Percentiles rank a stretch among this genome's conserved stretches.
phyloP scores from a whole-genome alignment of 2,113 vertebrate genomes.

The Speoplatyrhinus poulsoni region DNA sequence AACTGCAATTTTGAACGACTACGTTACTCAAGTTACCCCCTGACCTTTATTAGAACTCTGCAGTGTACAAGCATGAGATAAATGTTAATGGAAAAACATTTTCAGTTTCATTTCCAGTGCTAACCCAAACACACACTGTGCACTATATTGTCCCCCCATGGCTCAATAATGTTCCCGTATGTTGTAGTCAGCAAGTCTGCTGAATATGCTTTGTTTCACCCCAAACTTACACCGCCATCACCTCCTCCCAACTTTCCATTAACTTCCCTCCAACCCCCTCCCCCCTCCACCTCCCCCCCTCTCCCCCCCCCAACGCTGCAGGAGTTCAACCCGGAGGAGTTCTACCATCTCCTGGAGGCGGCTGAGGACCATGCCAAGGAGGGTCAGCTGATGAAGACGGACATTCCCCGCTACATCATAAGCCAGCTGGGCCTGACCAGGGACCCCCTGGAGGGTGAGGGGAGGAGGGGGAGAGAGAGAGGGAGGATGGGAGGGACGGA shows the following conservation, averaged over 20 bases:
- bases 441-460: slow-evolving; percentile 95
- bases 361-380: slow-evolving; percentile 98
- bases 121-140: background rate
- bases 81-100: background rate
- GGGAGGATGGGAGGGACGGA: background rate
- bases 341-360: slow-evolving; percentile 97
- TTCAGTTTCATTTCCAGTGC: background rate
- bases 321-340: slow-evolving; percentile 99
- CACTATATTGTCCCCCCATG: background rate
- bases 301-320: slow-evolving; percentile 40
- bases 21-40: background rate
- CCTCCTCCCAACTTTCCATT: too few relatives aligned
- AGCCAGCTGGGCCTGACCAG: slow-evolving; percentile 94
- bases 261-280: background rate
- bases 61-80: background rate
- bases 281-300: background rate
- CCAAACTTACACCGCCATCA: too few relatives aligned
- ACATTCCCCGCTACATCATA: slow-evolving; percentile 97
- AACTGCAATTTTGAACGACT: too few relatives aligned
- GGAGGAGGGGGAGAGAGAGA: background rate
- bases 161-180: too few relatives aligned
- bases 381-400: slow-evolving; percentile 95
- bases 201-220: background rate
- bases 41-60: background rate
- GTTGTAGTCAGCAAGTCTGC: background rate